A percentile compares a stretch with the other conserved stretches of the same genome.
Conservation (phyloP, 2,797 vertebrate genomes). For the Scomberomorus guttatus region DNA sequence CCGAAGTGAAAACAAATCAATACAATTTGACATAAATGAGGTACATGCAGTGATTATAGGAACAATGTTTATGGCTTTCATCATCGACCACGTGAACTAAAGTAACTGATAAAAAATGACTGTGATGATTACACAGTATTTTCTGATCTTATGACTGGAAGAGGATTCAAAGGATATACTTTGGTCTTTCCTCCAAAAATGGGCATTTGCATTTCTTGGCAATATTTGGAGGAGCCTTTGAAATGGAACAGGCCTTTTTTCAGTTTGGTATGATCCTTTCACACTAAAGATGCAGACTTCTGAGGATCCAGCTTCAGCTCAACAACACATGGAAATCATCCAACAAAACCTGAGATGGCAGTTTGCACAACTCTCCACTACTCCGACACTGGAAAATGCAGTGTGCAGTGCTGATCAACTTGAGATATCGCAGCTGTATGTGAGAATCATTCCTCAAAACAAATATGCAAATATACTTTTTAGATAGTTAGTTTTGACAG, state of each 20-base stretch:
- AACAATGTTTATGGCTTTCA: not conserved
- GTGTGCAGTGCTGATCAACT: too few species aligned
- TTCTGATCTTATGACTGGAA: not conserved
- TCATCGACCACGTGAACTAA: not conserved
- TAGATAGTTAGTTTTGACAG: not conserved
- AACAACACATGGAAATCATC: not conserved
- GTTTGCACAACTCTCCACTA: not conserved
- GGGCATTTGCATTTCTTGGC: not conserved
- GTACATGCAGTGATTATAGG: not conserved
- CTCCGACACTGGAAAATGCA: not conserved
- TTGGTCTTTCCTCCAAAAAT: not conserved
- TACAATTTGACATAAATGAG: not conserved
- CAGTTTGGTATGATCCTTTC: not conserved
- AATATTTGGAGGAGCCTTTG: not conserved
- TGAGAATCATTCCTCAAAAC: too few species aligned
- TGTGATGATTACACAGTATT: not conserved
- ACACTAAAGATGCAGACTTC: not conserved
- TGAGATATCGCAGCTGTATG: too few species aligned
- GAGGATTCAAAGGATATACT: not conserved
- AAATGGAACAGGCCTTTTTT: not conserved
- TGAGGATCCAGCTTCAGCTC: not conserved
- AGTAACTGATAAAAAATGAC: not conserved
- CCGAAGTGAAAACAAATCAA: slow-evolving; percentile 1
- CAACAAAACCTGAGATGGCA: not conserved
- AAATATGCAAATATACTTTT: not conserved